Percentiles rank a stretch among this genome's conserved stretches.
These are phyloP conservation scores for Neomonachus schauinslandi DNA, from an alignment of 2,113 vertebrate species.

Conservation along the genomic window DNA sequence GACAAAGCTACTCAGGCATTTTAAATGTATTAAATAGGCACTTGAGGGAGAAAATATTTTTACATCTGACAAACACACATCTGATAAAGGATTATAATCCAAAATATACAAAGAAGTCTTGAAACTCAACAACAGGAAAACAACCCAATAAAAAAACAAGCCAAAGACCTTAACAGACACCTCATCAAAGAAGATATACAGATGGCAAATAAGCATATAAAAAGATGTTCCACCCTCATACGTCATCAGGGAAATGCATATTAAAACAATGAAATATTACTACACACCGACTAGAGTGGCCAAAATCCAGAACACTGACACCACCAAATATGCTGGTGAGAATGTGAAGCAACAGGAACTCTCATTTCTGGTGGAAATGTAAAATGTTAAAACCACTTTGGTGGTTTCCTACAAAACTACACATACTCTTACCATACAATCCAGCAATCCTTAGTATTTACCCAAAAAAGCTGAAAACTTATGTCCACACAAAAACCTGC, in stretches of 20 bases:
- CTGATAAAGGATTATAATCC: not conserved
- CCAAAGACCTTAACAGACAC: not conserved
- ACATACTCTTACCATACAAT: not conserved
- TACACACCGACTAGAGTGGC: not conserved
- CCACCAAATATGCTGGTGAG: not conserved
- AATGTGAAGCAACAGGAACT: not conserved
- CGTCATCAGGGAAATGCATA: not conserved
- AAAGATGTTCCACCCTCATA: not conserved
- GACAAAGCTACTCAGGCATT: not conserved
- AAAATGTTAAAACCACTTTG: not conserved
- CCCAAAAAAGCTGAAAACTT: no score
- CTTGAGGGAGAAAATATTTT: not conserved
- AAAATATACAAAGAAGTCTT: not conserved
- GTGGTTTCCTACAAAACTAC: not conserved
- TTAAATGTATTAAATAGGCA: not conserved
- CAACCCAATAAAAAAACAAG: not conserved
- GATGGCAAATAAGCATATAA: not conserved
- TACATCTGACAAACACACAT: not conserved
- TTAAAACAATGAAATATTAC: not conserved
- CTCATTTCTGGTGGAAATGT: not conserved
- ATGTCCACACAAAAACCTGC: not conserved
- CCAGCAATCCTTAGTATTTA: not conserved
- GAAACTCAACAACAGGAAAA: not conserved
- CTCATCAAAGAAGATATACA: not conserved
- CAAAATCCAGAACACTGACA: not conserved